Base-by-base conservation (phyloP, 2,888 invertebrate species). In the Volucella bombylans region DNA sequence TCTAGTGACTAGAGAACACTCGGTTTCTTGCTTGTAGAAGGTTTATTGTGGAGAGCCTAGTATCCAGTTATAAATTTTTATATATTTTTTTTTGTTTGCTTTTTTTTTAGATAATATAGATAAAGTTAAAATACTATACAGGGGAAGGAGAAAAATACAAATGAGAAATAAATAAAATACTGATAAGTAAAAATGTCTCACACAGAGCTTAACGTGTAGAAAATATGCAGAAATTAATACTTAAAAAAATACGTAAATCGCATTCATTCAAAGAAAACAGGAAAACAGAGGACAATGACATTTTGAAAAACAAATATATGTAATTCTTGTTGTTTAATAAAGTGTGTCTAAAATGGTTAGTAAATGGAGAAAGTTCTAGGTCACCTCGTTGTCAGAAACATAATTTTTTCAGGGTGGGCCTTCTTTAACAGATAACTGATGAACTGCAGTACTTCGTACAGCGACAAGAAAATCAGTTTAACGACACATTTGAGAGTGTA, bases 1-100 rank as follows among this genome's bases (percentile, higher is more conserved):
- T 88, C 88, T 89, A 89, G 88, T 89, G 90, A 89, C 90, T 89
- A 90, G 90, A 90, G 88, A 88, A 89, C 88, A 90, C 89, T 90
- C 90, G 89, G 87, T 87, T 87, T 86, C 68, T 86, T 79, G 76
- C 69, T 85, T 77, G 72, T 82, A 76, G 67, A 62, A 49, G 49
- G 55, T 41, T 81, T 83, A 47, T 71, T 71, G 69, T 64, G 76
- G 76, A 76, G 68, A 81, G 81, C 85, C 67, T 85, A 77, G 77
- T 80, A 72, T 67, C 67, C 80, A 71, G 76, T 71, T 80, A 85
- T 64, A 76, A 76, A 47, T 57, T 73, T 41, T 50, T n/a, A 18
- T 41, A 11, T 31, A 57, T 45, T 68, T 62, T 14, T 23, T 23
- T 23, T 23, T 23, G 2, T 23, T 23, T 23, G 18, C 18, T 23